A percentile compares a stretch with the other conserved stretches of the same genome.
phyloP scores from a whole-genome alignment of 1,140 invertebrate species.

The Calliphora vicina region DNA sequence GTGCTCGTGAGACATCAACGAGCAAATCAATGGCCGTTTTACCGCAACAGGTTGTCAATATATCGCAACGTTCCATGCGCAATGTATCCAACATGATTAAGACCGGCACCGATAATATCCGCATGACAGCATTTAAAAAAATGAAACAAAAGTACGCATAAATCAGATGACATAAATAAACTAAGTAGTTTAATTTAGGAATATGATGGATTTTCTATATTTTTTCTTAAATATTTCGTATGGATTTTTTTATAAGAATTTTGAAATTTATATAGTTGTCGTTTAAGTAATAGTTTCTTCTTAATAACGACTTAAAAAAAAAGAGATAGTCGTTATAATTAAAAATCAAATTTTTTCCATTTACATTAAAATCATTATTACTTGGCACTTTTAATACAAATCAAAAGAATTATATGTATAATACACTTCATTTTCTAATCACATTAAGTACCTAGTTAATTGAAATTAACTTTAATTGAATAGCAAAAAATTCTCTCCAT shows the following conservation, averaged over 20 bases:
- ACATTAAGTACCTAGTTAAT: no score
- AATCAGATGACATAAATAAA: constrained; percentile 7
- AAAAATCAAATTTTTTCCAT: no score
- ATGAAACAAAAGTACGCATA: constrained; percentile 25
- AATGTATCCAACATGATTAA: constrained; percentile 38
- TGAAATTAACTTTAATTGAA: no score
- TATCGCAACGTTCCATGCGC: constrained; percentile 47
- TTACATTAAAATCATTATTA: no score
- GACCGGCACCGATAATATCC: constrained; percentile 35
- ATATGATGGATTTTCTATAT: neutral
- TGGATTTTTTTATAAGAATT: neutral
- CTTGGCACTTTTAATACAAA: no score
- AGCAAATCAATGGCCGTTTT: constrained; percentile 38
- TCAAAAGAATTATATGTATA: no score
- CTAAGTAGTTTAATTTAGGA: neutral
- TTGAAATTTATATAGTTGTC: no score
- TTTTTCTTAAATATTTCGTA: neutral
- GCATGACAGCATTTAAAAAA: constrained; percentile 36
- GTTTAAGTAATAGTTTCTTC: no score
- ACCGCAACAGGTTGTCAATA: constrained; percentile 49
- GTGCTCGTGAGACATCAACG: neutral
- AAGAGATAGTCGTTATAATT: no score
- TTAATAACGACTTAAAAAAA: no score
- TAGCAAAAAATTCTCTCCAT: no score
- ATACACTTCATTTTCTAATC: no score